These are phyloP conservation scores for Leptinotarsa tumamoca DNA, from an alignment of 2,888 invertebrate genomes.

Conservation along the genomic window DNA sequence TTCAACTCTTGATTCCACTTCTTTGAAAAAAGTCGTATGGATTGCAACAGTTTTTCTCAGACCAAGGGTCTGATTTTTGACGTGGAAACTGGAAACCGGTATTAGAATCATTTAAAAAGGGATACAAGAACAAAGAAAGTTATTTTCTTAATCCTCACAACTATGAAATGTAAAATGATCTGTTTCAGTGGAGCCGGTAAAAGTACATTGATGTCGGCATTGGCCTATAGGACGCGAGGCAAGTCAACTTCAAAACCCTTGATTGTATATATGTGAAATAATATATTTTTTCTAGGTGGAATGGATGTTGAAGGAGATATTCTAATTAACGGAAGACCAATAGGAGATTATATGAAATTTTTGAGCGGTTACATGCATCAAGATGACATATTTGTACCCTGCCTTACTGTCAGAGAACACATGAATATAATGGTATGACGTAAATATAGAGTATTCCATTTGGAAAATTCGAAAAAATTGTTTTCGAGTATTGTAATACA, in stretches of 20 bases:
- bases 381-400: constrained; percentile 88
- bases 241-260: constrained; percentile 54
- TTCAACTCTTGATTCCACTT: no score
- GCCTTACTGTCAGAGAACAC: constrained; percentile 88
- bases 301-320: constrained; percentile 83
- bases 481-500: no score
- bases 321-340: constrained; percentile 79
- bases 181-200: constrained; percentile 86
- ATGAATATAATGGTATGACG: constrained; percentile 83
- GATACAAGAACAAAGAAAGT: no score
- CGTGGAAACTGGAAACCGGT: no score
- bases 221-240: constrained; percentile 84
- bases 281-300: constrained; percentile 66
- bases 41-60: no score
- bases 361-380: constrained; percentile 93
- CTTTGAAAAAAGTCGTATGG: no score
- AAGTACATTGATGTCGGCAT: constrained; percentile 86
- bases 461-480: no score
- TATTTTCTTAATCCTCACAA: no score
- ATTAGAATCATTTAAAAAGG: no score
- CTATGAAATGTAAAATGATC: neutral
- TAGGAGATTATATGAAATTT: constrained; percentile 82
- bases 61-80: no score
- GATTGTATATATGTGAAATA: neutral
- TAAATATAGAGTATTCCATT: neutral